These are phyloP conservation scores for Sternarchorhynchus goeldii DNA, from an alignment of 2,797 vertebrate genomes.

Conservation along the genomic window DNA sequence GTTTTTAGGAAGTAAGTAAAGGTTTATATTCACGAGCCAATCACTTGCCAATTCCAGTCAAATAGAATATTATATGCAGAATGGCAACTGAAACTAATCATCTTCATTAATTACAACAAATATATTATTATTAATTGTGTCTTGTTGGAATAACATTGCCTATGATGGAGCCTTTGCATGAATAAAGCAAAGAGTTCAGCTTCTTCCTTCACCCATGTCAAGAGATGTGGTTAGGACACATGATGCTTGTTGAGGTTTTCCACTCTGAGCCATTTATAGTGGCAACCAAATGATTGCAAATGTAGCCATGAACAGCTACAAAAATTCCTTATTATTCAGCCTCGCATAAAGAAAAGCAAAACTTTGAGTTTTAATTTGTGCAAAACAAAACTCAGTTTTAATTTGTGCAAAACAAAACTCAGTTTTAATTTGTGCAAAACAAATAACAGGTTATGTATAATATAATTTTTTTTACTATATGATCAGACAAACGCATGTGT, in stretches of 20 bases:
- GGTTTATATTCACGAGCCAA: neutral
- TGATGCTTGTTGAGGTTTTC: slow-evolving; percentile 53
- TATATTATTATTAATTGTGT: neutral
- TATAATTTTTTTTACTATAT: neutral
- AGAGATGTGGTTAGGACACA: slow-evolving; percentile 19
- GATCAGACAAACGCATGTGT: neutral
- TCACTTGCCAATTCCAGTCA: neutral
- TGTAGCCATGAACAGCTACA: slow-evolving; percentile 42
- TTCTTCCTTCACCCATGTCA: slow-evolving; percentile 23
- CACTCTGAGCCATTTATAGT: slow-evolving; percentile 45
- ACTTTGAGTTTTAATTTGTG: neutral
- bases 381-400: slow-evolving; percentile 6
- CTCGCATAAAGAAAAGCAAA: slow-evolving; percentile 5
- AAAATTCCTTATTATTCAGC: slow-evolving; percentile 15
- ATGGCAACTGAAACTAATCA: neutral
- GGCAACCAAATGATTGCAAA: slow-evolving; percentile 42
- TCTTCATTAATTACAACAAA: neutral
- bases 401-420: slow-evolving; percentile 1
- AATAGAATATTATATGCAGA: neutral
- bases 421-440: neutral
- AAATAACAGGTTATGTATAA: slow-evolving; percentile 13
- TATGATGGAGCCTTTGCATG: neutral
- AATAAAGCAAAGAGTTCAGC: neutral
- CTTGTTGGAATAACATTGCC: neutral
- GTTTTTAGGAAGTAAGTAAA: neutral